Base-by-base conservation (phyloP, 2,888 invertebrate genomes). In the Drosophila falleni region DNA sequence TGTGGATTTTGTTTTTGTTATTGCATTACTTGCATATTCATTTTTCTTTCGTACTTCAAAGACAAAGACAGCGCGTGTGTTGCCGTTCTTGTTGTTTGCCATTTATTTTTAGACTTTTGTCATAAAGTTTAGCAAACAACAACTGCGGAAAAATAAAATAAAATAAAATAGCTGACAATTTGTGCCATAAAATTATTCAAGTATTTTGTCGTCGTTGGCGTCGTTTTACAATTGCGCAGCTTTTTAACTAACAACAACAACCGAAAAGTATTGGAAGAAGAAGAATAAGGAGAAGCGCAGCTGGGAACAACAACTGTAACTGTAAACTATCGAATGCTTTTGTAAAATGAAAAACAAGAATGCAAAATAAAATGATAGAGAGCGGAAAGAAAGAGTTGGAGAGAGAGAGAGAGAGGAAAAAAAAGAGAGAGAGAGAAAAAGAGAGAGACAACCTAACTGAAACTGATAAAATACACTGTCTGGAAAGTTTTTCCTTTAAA, bases 101-200 rank as follows among this genome's bases (percentile, higher is more conserved):
- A 60, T 67, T 81, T 84, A 89, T 84, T 87, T 84, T 87, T 84
- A 84, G 85, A 72, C 59, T 76, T 78, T 87, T 87, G 84, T 87
- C 84, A 89, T 87, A 81, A 89, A 87, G 81, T 87, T 84, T 89
- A 87, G 74, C 84, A 84, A 84, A 84, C 56, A 37, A 70, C 65
- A 71, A 72, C 72, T 72, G 66, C 79, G 77, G 71, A 85, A 75
- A 73, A 66, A 51, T 44, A 54, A 74, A 66, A 53, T 46, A 47
- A 71, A 46, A 74, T 50, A 74, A 75, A 71, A 71, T 74, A 66
- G 69, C 78, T 70, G 78, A 78, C 83, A 77, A 74, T 75, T 71
- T 66, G 85, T 80, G 80, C 77, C 83, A 82, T 82, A 74, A 77
- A 80, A 75, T 65, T 58, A 73, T 75, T 68, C 67, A 53, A 79